A percentile compares a stretch with the other conserved stretches of the same genome.
These are phyloP conservation scores for Nymphalis polychloros DNA, from an alignment of 2,888 invertebrate genomes.

Conservation along the genomic window DNA sequence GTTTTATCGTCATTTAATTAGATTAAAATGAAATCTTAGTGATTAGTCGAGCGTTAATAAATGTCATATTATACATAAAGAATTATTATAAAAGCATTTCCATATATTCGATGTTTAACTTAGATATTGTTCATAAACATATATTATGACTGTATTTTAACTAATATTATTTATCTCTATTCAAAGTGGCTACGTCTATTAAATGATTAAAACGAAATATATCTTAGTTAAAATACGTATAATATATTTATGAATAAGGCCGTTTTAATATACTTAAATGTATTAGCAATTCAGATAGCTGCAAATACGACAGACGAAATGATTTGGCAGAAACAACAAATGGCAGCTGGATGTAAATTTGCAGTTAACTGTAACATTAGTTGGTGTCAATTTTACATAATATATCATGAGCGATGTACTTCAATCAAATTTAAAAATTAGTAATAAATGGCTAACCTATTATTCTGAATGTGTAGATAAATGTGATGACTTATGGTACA, in stretches of 20 bases:
- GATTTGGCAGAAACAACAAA: conserved; percentile 2
- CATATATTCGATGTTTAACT: background rate
- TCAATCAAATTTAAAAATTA: conserved; percentile 27
- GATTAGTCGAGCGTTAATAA: background rate
- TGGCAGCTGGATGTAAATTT: conserved; percentile 6
- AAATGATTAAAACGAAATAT: background rate
- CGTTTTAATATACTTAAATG: conserved; percentile 3
- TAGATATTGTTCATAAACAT: background rate
- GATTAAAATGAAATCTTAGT: conserved; percentile 3
- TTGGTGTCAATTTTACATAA: background rate
- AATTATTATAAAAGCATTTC: background rate
- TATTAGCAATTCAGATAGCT: background rate
- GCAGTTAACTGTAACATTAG: conserved; percentile 2
- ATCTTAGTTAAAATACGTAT: conserved; percentile 4
- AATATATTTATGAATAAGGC: background rate
- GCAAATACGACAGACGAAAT: conserved; percentile 2
- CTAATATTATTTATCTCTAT: background rate
- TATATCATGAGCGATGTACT: conserved; percentile 14
- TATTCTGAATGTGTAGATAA: conserved; percentile 56
- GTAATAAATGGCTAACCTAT: conserved; percentile 50
- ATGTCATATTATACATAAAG: background rate
- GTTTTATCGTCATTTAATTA: background rate
- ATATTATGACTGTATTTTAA: background rate
- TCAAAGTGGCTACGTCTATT: background rate
- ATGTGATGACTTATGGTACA: conserved; percentile 53